A percentile compares a stretch with the other conserved stretches of the same genome.
These are phyloP conservation scores for Xiphorhynchus elegans DNA, from an alignment of 2,113 vertebrate species.

Conservation along the genomic window DNA sequence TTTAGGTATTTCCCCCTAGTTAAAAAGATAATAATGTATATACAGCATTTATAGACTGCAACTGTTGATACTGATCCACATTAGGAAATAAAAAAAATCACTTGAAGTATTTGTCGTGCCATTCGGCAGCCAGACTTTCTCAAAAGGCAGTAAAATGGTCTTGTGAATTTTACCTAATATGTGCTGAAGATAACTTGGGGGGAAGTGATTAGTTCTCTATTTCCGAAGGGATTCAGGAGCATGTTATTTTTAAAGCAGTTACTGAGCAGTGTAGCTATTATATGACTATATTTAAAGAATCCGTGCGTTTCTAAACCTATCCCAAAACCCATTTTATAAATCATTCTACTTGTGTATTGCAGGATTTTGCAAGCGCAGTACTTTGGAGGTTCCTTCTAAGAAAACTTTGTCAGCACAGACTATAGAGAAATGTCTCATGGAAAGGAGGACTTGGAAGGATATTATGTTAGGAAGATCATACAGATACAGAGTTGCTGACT, in stretches of 20 bases:
- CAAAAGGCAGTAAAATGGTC: not conserved
- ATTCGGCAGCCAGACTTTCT: not conserved
- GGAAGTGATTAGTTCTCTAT: not conserved
- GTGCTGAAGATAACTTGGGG: not conserved
- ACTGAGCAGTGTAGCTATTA: not conserved
- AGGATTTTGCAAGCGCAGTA: not conserved
- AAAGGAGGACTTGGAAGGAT: not conserved
- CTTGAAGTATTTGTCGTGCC: not conserved
- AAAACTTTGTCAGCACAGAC: not conserved
- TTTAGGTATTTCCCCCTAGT: not conserved
- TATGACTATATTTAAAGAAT: not conserved
- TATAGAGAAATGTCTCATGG: not conserved
- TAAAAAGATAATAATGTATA: not conserved
- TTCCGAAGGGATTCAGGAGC: not conserved
- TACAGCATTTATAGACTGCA: not conserved
- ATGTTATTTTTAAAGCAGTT: not conserved
- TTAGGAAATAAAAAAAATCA: not conserved
- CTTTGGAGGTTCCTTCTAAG: not conserved
- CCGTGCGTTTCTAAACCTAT: not conserved
- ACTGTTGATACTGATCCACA: not conserved
- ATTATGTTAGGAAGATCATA: not conserved
- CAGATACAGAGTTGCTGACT: not conserved
- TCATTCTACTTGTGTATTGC: not conserved
- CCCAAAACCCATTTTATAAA: not conserved
- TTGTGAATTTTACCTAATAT: not conserved